Conservation (phyloP, 2,797 vertebrate genomes). For the Macroramphosus scolopax region DNA sequence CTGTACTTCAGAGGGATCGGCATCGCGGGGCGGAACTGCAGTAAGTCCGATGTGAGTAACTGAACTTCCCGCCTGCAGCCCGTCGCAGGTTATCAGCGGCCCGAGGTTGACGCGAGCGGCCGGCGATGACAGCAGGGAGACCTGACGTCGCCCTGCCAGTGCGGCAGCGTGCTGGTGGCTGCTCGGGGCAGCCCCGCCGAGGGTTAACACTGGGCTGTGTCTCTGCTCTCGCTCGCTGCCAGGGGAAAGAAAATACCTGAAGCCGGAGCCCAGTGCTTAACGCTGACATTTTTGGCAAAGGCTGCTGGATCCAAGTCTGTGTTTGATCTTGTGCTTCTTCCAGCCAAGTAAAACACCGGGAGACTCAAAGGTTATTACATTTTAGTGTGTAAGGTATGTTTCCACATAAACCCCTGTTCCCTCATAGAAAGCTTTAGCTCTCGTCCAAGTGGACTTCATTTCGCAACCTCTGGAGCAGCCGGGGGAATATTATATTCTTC, state of each 20-base stretch:
- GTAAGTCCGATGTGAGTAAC: constrained; percentile 10
- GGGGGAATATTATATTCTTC: constrained; percentile 68
- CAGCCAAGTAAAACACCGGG: constrained; percentile 80
- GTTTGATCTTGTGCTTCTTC: constrained; percentile 77
- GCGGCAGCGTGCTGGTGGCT: constrained; percentile 25
- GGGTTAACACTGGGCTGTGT: constrained; percentile 68
- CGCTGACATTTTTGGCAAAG: constrained; percentile 79
- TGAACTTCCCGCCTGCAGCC: constrained; percentile 24
- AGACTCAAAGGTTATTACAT: constrained; percentile 82
- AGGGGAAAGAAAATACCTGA: constrained; percentile 82
- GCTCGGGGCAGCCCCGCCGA: constrained; percentile 49
- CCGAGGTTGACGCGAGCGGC: constrained; percentile 34
- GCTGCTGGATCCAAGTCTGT: constrained; percentile 73
- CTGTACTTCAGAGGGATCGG: constrained; percentile 39
- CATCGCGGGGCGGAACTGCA: constrained; percentile 17
- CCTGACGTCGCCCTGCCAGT: constrained; percentile 50
- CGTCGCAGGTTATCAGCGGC: constrained; percentile 30
- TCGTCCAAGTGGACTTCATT: constrained; percentile 75
- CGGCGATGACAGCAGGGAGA: constrained; percentile 50
- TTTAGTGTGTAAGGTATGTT: constrained; percentile 81
- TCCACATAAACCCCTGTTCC: constrained; percentile 77
- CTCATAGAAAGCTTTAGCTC: constrained; percentile 67
- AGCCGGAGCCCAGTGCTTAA: constrained; percentile 73
- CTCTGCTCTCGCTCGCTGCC: constrained; percentile 57
- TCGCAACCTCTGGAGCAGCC: constrained; percentile 61